Evolutionary conservation across 2,113 vertebrate species (phyloP).

Genomic region (Naja naja): DNA sequence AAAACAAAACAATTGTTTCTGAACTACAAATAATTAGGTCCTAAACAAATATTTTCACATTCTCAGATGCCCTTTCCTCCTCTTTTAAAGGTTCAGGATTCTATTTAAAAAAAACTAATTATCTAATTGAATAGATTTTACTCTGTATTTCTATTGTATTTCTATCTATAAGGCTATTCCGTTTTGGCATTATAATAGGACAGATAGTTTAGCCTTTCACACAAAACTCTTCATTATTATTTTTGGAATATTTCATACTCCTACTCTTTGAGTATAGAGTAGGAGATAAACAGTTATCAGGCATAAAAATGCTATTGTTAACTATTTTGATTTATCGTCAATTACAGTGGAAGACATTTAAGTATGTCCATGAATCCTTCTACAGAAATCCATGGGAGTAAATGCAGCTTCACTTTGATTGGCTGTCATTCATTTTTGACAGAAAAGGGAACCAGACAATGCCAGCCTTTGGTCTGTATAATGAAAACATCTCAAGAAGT

Average conservation of each 20-base stretch:
- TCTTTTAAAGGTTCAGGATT: neutral
- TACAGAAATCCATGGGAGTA: neutral
- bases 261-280: neutral
- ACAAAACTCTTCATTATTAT: neutral
- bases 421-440: neutral
- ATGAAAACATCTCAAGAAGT: neutral
- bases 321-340: neutral
- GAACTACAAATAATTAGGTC: neutral
- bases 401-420: neutral
- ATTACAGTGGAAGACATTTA: neutral
- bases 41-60: neutral
- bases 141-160: too few species aligned
- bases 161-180: neutral
- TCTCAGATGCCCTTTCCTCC: neutral
- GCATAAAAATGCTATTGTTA: neutral
- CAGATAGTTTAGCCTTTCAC: neutral
- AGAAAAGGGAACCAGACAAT: neutral
- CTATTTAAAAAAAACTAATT: neutral
- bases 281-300: neutral
- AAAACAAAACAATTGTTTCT: neutral
- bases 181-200: neutral
- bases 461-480: slow-evolving; percentile 12
- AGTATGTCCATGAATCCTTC: neutral
- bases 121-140: neutral
- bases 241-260: neutral